Evolutionary conservation across 2,888 invertebrate genomes (phyloP).

Genomic region (Drosophila rubida): DNA sequence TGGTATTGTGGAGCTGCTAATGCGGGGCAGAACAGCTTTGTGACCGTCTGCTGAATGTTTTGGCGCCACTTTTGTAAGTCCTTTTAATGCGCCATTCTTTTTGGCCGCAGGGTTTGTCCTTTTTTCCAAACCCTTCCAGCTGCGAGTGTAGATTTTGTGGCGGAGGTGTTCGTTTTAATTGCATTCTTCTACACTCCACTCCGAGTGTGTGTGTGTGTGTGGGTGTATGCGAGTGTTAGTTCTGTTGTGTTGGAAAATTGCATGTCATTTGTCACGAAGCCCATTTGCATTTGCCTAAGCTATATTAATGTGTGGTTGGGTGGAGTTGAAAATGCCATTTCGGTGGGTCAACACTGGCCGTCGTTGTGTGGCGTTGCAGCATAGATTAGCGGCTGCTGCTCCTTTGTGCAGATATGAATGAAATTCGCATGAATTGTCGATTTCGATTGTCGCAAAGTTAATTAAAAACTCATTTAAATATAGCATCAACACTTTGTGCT

Average conservation of each 20-base stretch:
- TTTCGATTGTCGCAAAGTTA: slow-evolving; percentile 9
- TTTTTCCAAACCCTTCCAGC: slow-evolving; percentile 28
- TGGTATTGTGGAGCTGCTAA: slow-evolving; percentile 36
- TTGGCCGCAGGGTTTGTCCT: slow-evolving; percentile 30
- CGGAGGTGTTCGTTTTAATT: slow-evolving; percentile 69
- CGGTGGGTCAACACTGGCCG: slow-evolving; percentile 7
- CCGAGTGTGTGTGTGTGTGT: not conserved
- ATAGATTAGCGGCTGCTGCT: slow-evolving; percentile 1
- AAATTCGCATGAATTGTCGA: slow-evolving; percentile 1
- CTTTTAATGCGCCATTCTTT: slow-evolving; percentile 54
- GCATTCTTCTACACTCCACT: slow-evolving; percentile 59
- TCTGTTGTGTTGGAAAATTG: slow-evolving; percentile 66
- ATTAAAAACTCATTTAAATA: slow-evolving; percentile 8
- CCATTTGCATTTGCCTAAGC: slow-evolving; percentile 77
- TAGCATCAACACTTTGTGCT: not conserved
- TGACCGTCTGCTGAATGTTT: slow-evolving; percentile 59
- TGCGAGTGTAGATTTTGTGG: slow-evolving; percentile 44
- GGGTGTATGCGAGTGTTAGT: not conserved
- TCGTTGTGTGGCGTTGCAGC: slow-evolving; percentile 3
- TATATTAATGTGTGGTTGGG: slow-evolving; percentile 69
- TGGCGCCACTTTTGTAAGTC: slow-evolving; percentile 59
- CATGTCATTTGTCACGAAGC: slow-evolving; percentile 75
- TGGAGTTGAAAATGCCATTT: slow-evolving; percentile 15
- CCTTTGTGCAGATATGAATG: slow-evolving; percentile 9
- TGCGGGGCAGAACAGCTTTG: slow-evolving; percentile 57